phyloP scores from a whole-genome alignment of 2,888 invertebrate species.

The Didymodactylos carnosus region DNA sequence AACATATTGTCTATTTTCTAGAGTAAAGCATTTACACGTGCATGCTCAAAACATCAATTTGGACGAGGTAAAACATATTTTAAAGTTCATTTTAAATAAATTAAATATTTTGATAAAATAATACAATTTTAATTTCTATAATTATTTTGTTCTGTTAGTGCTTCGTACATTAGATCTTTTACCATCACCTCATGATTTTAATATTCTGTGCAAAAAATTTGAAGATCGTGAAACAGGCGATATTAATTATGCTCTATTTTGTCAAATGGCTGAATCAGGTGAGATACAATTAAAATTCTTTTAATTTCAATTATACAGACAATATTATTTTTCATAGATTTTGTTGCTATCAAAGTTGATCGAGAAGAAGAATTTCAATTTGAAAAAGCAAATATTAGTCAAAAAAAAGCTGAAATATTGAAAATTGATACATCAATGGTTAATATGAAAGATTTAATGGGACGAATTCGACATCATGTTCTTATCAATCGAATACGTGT shows the following conservation, averaged over 20 bases:
- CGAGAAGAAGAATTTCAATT: background rate
- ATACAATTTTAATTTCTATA: too few species aligned
- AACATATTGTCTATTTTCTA: slow-evolving; percentile 17
- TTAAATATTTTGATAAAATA: too few species aligned
- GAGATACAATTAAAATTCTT: background rate
- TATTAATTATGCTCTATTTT: slow-evolving; percentile 34
- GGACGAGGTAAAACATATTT: slow-evolving; percentile 31
- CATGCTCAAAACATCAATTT: slow-evolving; percentile 32
- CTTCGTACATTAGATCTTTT: slow-evolving; percentile 6
- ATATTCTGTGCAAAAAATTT: slow-evolving; percentile 30
- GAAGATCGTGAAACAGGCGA: slow-evolving; percentile 29
- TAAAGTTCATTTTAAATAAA: too few species aligned
- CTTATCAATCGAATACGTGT: slow-evolving; percentile 30
- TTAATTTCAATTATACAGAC: background rate
- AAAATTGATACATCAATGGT: slow-evolving; percentile 18
- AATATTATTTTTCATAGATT: background rate
- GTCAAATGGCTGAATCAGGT: slow-evolving; percentile 33
- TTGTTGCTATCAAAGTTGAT: background rate
- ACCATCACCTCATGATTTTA: slow-evolving; percentile 23
- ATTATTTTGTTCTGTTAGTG: too few species aligned
- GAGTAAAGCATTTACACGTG: slow-evolving; percentile 32
- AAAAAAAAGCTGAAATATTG: slow-evolving; percentile 1
- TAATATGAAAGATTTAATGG: slow-evolving; percentile 27
- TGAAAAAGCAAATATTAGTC: background rate
- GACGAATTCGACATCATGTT: slow-evolving; percentile 29